A percentile compares a stretch with the other conserved stretches of the same genome.
phyloP scores from a whole-genome alignment of 2,113 vertebrate genomes.

The Helogale parvula region DNA sequence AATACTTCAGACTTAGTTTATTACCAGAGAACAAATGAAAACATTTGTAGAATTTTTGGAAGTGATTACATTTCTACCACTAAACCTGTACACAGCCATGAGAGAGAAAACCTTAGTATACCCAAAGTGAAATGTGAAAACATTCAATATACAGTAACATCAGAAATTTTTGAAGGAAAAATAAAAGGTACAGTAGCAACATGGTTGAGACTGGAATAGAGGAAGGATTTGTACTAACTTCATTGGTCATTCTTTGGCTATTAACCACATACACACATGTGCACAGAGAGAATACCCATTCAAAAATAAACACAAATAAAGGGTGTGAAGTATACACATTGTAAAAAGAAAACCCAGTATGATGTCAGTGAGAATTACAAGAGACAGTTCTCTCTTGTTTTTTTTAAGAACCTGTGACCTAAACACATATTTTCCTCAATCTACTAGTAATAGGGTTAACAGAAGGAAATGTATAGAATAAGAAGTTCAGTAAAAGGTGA shows the following conservation, averaged over 20 bases:
- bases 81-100: background rate
- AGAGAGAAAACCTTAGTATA: background rate
- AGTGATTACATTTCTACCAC: background rate
- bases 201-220: background rate
- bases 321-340: background rate
- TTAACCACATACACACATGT: background rate
- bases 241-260: background rate
- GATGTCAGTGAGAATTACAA: background rate
- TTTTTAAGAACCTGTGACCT: constrained; percentile 19
- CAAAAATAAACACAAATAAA: background rate
- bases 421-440: constrained; percentile 12
- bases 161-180: constrained; percentile 34
- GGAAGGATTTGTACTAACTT: background rate
- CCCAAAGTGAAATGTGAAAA: background rate
- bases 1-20: constrained; percentile 48
- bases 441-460: background rate
- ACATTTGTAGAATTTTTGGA: constrained; percentile 56
- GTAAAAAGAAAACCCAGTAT: background rate
- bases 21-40: constrained; percentile 61
- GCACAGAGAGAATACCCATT: background rate
- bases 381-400: background rate
- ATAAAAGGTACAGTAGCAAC: background rate
- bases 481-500: constrained; percentile 34
- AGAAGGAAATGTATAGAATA: background rate
- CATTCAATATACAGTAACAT: background rate